Percentiles rank a stretch among this genome's conserved stretches.
Evolutionary conservation across 2,113 vertebrate genomes (phyloP).

Genomic region (Campylomormyrus tamandua): DNA sequence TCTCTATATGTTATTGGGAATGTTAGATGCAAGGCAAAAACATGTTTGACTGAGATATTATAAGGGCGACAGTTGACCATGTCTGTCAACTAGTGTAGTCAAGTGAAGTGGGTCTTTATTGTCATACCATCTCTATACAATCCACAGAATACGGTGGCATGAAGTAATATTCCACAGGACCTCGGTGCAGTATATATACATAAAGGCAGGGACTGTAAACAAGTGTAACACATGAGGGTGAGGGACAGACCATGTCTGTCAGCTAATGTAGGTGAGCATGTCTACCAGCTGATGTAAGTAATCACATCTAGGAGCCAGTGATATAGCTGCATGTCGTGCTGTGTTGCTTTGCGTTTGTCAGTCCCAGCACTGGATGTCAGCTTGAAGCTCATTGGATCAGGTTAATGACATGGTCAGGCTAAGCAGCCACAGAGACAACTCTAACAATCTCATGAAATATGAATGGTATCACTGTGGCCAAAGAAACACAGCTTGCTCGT

Average conservation of each 20-base stretch:
- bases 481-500: neutral
- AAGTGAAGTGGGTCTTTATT: no score
- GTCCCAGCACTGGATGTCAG: neutral
- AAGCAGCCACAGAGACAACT: neutral
- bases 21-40: neutral
- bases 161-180: no score
- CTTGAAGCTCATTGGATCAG: neutral
- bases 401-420: neutral
- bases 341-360: neutral
- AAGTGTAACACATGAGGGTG: no score
- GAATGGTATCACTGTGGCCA: neutral
- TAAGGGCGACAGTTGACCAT: neutral
- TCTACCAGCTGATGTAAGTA: neutral
- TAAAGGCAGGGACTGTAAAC: no score
- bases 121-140: no score
- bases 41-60: neutral
- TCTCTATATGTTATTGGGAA: neutral
- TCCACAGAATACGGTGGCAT: no score
- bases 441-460: neutral
- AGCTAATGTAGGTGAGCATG: neutral
- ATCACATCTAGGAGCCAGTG: neutral
- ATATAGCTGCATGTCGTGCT: neutral
- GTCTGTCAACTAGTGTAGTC: neutral
- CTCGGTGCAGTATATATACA: no score
- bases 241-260: neutral